Evolutionary conservation across 2,113 vertebrate species (phyloP).

Genomic region (Peucedramus taeniatus): DNA sequence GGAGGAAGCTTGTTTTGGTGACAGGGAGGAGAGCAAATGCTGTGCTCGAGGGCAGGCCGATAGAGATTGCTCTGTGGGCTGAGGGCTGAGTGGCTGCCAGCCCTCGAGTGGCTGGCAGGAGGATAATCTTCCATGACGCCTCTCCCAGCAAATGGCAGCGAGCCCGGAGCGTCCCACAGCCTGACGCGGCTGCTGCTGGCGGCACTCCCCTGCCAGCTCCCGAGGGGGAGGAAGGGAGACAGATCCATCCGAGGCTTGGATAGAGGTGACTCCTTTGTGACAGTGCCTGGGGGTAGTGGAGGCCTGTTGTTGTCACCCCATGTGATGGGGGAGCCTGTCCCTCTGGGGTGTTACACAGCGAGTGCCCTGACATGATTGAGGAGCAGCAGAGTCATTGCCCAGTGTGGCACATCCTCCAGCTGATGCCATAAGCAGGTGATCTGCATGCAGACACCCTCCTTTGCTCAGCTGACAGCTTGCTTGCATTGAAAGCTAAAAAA

Average conservation of each 20-base stretch:
- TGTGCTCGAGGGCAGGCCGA: background rate
- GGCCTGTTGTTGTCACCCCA: background rate
- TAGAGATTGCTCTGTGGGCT: background rate
- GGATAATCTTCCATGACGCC: constrained; percentile 30
- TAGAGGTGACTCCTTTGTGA: background rate
- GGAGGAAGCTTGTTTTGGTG: background rate
- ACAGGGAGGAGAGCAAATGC: background rate
- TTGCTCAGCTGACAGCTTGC: background rate
- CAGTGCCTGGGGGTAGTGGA: background rate
- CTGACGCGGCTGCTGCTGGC: background rate
- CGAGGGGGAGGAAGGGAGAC: background rate
- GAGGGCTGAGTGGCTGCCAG: constrained; percentile 34
- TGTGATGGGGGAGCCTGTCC: background rate
- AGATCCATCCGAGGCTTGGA: background rate
- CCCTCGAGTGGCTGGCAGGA: background rate
- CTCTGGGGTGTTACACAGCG: background rate
- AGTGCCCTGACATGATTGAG: background rate
- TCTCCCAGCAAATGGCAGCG: background rate
- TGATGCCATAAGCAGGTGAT: background rate
- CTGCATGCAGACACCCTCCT: background rate
- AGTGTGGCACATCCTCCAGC: background rate
- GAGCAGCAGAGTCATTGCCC: background rate
- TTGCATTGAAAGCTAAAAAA: background rate
- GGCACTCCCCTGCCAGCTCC: background rate
- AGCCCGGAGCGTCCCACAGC: constrained; percentile 16